Evolutionary conservation across 2,888 invertebrate genomes (phyloP).

Genomic region (Drosophila prolongata): DNA sequence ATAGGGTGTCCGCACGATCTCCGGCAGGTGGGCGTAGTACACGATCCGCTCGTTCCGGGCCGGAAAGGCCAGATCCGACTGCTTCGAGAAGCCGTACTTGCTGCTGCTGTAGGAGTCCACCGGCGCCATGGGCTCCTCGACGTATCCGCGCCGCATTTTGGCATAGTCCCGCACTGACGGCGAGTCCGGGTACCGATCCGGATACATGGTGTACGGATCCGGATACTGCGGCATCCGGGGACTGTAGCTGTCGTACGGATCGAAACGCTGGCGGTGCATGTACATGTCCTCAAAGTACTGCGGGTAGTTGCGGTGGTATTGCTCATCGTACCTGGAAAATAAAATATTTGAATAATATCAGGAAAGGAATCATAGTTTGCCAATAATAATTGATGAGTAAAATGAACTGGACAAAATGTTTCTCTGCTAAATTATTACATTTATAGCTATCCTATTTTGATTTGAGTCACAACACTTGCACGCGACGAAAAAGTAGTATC

Average conservation of each 20-base stretch:
- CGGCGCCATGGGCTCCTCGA: conserved; percentile 70
- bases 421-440: too few relatives aligned
- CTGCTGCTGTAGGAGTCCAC: conserved; percentile 52
- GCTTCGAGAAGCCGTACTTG: conserved; percentile 62
- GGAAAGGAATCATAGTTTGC: too few relatives aligned
- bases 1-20: conserved; percentile 87
- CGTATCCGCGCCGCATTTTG: conserved; percentile 71
- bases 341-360: neutral
- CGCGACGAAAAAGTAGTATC: too few relatives aligned
- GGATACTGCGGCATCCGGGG: conserved; percentile 82
- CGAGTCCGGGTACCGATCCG: conserved; percentile 83
- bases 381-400: too few relatives aligned
- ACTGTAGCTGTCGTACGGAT: conserved; percentile 84
- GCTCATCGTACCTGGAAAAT: conserved; percentile 80
- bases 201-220: conserved; percentile 83
- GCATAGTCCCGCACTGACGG: conserved; percentile 81
- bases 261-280: conserved; percentile 82
- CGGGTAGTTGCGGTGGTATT: conserved; percentile 82
- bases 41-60: conserved; percentile 86
- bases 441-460: too few relatives aligned
- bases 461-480: too few relatives aligned
- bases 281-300: conserved; percentile 83
- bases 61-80: conserved; percentile 53
- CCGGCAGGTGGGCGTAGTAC: conserved; percentile 89
- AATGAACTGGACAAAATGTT: too few relatives aligned